Evolutionary conservation across 2,888 invertebrate genomes (phyloP).

Genomic region (Ashinkailepas kermadecensis): DNA sequence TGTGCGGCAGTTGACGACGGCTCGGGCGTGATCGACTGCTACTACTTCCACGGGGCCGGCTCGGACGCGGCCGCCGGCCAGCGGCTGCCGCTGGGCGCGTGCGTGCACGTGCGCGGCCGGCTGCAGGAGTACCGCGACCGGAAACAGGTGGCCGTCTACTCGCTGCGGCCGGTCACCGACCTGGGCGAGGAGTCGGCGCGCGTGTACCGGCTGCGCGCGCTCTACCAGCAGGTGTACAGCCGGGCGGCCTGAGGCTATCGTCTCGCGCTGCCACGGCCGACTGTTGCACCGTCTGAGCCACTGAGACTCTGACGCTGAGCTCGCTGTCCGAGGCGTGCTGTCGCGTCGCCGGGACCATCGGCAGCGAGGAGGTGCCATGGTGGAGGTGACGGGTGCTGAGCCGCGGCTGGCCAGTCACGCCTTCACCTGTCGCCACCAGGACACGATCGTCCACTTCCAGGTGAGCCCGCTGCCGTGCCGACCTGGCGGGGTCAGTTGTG

Average conservation of each 20-base stretch:
- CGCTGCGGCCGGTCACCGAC: not conserved
- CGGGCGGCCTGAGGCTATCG: not conserved
- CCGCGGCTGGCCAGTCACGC: not conserved
- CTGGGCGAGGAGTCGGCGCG: not conserved
- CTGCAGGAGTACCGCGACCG: constrained; percentile 8
- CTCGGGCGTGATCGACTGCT: not conserved
- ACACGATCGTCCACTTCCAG: not conserved
- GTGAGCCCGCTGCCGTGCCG: too few relatives aligned
- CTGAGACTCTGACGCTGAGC: too few relatives aligned
- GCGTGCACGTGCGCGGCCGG: constrained; percentile 4
- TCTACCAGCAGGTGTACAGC: not conserved
- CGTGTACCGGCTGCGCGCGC: not conserved
- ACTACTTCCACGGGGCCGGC: not conserved
- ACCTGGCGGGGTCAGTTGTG: too few relatives aligned
- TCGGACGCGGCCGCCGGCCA: not conserved
- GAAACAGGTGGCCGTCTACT: constrained; percentile 3
- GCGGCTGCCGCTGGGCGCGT: not conserved
- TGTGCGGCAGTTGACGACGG: not conserved
- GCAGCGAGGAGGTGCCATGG: not conserved
- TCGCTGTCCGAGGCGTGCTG: too few relatives aligned
- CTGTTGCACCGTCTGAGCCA: too few relatives aligned
- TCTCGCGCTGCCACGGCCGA: not conserved
- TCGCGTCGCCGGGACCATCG: too few relatives aligned
- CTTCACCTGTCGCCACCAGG: not conserved
- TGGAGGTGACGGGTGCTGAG: not conserved